Conservation (phyloP, 2,888 invertebrate species). For the Leptinotarsa rubiginosa region DNA sequence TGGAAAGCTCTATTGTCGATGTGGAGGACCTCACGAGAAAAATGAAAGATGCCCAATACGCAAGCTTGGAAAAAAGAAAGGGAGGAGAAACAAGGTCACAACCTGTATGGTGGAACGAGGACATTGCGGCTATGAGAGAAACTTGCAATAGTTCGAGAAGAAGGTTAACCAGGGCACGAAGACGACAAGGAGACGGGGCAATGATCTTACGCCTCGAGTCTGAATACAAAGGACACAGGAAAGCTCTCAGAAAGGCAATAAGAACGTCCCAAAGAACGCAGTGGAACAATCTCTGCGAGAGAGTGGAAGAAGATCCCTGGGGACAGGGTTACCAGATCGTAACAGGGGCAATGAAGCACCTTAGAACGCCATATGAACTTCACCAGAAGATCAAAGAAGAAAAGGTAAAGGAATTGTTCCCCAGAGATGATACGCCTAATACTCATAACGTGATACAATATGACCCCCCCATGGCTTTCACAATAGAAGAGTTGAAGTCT, state of each 20-base stretch:
- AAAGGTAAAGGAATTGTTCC: not conserved
- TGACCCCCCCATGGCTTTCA: not conserved
- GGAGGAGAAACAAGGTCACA: not conserved
- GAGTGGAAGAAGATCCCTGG: not conserved
- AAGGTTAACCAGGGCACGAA: not conserved
- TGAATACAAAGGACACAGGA: not conserved
- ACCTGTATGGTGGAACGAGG: constrained; percentile 25
- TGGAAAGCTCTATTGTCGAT: not conserved
- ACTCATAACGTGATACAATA: not conserved
- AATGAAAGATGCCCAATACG: not conserved
- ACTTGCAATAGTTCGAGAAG: not conserved
- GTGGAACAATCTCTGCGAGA: not conserved
- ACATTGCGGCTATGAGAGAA: not conserved
- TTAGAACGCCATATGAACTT: not conserved
- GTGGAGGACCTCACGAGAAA: not conserved
- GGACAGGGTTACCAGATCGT: not conserved
- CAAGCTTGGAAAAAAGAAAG: not conserved
- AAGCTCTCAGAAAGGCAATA: not conserved
- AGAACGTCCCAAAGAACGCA: not conserved
- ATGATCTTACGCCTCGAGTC: not conserved
- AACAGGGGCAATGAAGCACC: not conserved
- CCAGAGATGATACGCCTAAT: not conserved
- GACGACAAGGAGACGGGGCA: not conserved
- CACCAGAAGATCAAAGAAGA: not conserved
- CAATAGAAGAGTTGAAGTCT: not conserved